Percentiles rank a stretch among this genome's conserved stretches.
phyloP scores from a whole-genome alignment of 2,113 vertebrate species.

The Forbesichthys agassizii region DNA sequence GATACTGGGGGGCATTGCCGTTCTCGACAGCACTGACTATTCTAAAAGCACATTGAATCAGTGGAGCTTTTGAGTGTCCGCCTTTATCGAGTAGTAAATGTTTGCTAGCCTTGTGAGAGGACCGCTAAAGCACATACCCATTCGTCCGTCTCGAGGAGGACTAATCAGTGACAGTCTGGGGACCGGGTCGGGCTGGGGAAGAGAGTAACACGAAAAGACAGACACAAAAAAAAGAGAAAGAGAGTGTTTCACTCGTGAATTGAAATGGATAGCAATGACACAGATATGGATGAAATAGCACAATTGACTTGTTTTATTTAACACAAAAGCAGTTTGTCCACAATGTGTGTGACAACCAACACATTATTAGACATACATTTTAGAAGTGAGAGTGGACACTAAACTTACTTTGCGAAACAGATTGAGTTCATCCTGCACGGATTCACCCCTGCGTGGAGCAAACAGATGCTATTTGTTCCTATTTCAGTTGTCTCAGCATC shows the following conservation, averaged over 20 bases:
- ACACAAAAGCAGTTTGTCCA: not conserved
- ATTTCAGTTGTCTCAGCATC: not conserved
- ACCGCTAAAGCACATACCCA: constrained; percentile 71
- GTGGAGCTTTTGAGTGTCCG: too few species aligned
- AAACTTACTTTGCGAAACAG: constrained; percentile 68
- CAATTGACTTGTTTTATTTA: not conserved
- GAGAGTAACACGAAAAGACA: constrained; percentile 7
- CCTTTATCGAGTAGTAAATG: too few species aligned
- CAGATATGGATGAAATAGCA: not conserved
- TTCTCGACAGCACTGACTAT: too few species aligned
- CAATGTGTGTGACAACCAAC: too few species aligned
- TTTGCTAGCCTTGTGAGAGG: too few species aligned
- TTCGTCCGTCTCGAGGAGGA: constrained; percentile 78
- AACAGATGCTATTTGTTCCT: constrained; percentile 33
- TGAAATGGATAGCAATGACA: not conserved
- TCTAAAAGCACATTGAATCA: too few species aligned
- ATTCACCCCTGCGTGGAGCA: constrained; percentile 57
- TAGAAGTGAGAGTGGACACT: too few species aligned
- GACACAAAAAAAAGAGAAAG: not conserved
- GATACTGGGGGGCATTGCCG: too few species aligned
- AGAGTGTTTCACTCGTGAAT: not conserved
- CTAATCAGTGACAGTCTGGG: constrained; percentile 81
- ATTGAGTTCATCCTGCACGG: constrained; percentile 59
- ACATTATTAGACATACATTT: too few species aligned
- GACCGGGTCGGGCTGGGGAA: constrained; percentile 70